Evolutionary conservation across 2,113 vertebrate species (phyloP).

Genomic region (Prionailurus bengalensis): DNA sequence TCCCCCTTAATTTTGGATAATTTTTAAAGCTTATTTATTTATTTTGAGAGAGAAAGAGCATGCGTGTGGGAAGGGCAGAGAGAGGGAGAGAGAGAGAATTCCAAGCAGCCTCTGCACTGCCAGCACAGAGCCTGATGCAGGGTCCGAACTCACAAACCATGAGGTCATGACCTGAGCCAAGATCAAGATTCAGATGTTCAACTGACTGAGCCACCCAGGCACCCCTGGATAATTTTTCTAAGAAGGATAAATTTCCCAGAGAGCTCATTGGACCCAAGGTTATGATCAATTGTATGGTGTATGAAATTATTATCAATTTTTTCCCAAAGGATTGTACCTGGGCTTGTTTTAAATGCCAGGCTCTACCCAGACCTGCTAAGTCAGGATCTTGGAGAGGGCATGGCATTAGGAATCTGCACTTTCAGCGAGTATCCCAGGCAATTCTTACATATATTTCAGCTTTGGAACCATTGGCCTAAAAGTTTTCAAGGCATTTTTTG

Average conservation of each 20-base stretch:
- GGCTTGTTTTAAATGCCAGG: not conserved
- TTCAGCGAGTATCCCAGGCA: not conserved
- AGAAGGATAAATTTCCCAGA: not conserved
- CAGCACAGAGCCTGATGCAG: too few species aligned
- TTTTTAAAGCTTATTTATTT: not conserved
- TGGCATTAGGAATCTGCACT: not conserved
- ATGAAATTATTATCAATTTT: conserved; percentile 54
- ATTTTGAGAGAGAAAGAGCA: too few species aligned
- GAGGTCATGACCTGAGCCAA: too few species aligned
- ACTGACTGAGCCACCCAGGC: too few species aligned
- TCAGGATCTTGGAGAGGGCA: not conserved
- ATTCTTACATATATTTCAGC: not conserved
- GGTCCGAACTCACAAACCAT: too few species aligned
- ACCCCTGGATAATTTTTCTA: not conserved
- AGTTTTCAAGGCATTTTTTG: not conserved
- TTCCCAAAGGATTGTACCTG: not conserved
- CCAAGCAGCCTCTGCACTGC: too few species aligned
- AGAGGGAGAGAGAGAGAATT: too few species aligned
- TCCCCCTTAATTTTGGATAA: conserved; percentile 15
- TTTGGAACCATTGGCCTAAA: not conserved
- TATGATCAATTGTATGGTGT: not conserved
- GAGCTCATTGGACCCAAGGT: not conserved
- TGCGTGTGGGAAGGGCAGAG: too few species aligned
- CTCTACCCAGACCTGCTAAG: not conserved
- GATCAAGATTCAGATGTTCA: too few species aligned